phyloP scores from a whole-genome alignment of 2,113 vertebrate genomes.

The Mus pahari region DNA sequence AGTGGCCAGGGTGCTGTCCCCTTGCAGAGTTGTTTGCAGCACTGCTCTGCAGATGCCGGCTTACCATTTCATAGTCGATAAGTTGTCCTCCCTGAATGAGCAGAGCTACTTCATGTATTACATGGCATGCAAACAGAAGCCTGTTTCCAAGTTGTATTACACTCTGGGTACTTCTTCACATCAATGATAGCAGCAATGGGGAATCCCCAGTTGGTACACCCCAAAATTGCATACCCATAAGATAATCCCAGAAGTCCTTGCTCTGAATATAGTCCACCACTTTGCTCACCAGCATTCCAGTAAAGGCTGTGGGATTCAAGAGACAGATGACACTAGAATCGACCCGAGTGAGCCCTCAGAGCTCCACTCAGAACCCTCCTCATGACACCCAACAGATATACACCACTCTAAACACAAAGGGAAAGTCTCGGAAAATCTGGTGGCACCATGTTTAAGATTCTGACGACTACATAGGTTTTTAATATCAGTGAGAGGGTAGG shows the following conservation, averaged over 20 bases:
- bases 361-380: not conserved
- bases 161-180: not conserved
- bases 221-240: not conserved
- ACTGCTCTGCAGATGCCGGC: not conserved
- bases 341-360: not conserved
- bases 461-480: not conserved
- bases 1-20: not conserved
- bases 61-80: not conserved
- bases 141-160: not conserved
- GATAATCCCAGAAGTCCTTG: not conserved
- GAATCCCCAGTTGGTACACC: not conserved
- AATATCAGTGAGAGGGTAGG: not conserved
- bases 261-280: not conserved
- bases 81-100: not conserved
- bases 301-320: not conserved
- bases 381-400: not conserved
- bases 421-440: not conserved
- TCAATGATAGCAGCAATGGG: not conserved
- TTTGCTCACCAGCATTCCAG: not conserved
- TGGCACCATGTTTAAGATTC: not conserved
- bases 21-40: not conserved
- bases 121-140: not conserved
- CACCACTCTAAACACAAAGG: constrained; percentile 12
- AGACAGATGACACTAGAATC: not conserved
- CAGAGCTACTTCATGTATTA: not conserved